Base-by-base conservation (phyloP, 2,113 vertebrate genomes). In the Stigmatopora nigra region DNA sequence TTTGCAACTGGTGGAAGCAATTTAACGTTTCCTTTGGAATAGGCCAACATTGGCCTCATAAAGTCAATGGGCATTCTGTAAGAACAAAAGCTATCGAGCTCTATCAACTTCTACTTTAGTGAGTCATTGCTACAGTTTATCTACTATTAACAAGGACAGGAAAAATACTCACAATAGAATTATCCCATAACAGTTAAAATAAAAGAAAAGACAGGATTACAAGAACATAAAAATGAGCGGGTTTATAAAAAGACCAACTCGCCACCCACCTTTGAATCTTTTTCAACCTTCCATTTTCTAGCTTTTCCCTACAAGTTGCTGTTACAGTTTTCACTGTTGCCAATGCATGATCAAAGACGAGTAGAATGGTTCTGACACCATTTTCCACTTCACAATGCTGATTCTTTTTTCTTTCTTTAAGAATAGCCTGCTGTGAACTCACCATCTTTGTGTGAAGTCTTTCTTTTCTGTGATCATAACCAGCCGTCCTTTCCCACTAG, bases 281-380 rank as follows among this genome's bases (percentile, higher is more conserved):
- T 70, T 78, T 79, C 52, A 68, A 63, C 62, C 65, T 17, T 8
- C 47, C 71, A 56, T 61, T 38, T 62, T 41, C 16, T 22, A 64
- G 71, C 64, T 49, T 20, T 19, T 22, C 55, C 66, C 63, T 72
- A 71, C 71, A 46, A 45, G 46, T 48, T 41, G 44, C 63, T 61
- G 20, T n/a, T 70, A 78, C 75, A 63, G 68, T 75, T 76, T 64
- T 67, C 65, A 1, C 0, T 46, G 14, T 72, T 68, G 68, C 66
- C 49, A 68, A 65, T 65, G 53, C 64, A 16, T 81, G 82, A 84
- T 79, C 75, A 81, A 78, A 79, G 76, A 71, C 46, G 56, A 58
- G 53, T 41, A 66, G 63, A 72, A 72, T 46, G 47, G 38, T 61
- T 76, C 41, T 15, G 71, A 72, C 76, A 69, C 44, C 14, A 0